Evolutionary conservation across 2,888 invertebrate species (phyloP).

Genomic region (Anthoptus insignis): DNA sequence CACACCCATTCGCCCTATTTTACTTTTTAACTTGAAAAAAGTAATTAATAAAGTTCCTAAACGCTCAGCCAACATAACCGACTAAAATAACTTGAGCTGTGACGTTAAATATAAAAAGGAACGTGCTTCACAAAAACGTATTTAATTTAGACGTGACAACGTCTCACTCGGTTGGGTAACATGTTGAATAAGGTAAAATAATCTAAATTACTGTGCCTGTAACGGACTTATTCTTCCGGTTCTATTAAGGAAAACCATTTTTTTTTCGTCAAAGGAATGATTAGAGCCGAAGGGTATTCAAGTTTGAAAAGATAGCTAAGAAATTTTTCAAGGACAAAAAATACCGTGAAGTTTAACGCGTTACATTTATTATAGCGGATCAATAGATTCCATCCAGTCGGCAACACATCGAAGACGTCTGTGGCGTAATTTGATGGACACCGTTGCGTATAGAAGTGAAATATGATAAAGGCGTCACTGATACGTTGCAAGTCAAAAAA

Average conservation of each 20-base stretch:
- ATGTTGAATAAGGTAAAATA: background rate
- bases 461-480: no score
- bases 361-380: no score
- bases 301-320: no score
- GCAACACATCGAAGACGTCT: no score
- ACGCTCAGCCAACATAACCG: slow-evolving; percentile 52
- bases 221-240: background rate
- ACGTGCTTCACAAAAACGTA: slow-evolving; percentile 22
- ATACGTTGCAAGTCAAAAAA: no score
- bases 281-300: background rate
- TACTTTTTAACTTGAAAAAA: slow-evolving; percentile 64
- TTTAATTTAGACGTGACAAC: slow-evolving; percentile 5
- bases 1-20: slow-evolving; percentile 57
- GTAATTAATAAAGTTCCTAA: slow-evolving; percentile 74
- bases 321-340: no score
- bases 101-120: slow-evolving; percentile 33
- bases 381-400: no score
- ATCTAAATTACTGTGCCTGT: background rate
- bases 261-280: background rate
- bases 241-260: background rate
- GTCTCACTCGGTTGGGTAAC: background rate
- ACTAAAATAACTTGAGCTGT: slow-evolving; percentile 55
- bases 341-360: no score
- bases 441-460: no score
- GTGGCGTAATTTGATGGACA: no score